Base-by-base conservation (phyloP, 2,113 vertebrate genomes). In the Scortum barcoo region DNA sequence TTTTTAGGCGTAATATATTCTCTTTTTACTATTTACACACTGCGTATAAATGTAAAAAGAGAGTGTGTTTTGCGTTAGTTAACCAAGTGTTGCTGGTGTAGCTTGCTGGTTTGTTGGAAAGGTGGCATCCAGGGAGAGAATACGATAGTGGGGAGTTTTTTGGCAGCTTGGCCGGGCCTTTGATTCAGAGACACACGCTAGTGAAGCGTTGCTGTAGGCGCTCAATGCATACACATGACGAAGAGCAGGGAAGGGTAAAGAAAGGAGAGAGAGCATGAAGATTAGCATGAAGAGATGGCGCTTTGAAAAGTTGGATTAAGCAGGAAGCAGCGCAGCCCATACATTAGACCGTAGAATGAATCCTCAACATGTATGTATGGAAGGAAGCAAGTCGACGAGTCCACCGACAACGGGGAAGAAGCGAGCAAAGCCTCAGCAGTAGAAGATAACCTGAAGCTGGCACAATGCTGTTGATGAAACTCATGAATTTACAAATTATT, bases 281-380 rank as follows among this genome's bases (percentile, higher is more conserved):
- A 89, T 90, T 92, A 94, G 87, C 89, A 79, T 81, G 76, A 90
- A 89, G 88, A 87, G 80, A 84, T 76, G 80, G 73, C 11, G 65
- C 85, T 87, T 83, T 87, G 83, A 86, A 83, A 86, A 88, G 88
- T 88, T 92, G 93, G 92, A 93, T 94, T 93, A 94, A 93, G 85
- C 74, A 87, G 88, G 79, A 77, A 62, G 88, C 72, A 46, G 73
- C 14, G 16, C 58, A 42, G 74, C 60, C 87, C 70, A 70, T 77
- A 86, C 80, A 84, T 86, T 50, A 60, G 57, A 79, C 38, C 76
- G 40, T 16, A 85, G 79, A 63, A 72, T 30, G 70, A 87, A 71
- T 86, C 78, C 62, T 48, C 38, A 67, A 76, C 82, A 76, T 71
- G 85, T 36, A 87, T 71, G 84, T 87, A 80, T 38, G 60, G 65